phyloP scores from a whole-genome alignment of 2,113 vertebrate species.

The Barnardius zonarius region DNA sequence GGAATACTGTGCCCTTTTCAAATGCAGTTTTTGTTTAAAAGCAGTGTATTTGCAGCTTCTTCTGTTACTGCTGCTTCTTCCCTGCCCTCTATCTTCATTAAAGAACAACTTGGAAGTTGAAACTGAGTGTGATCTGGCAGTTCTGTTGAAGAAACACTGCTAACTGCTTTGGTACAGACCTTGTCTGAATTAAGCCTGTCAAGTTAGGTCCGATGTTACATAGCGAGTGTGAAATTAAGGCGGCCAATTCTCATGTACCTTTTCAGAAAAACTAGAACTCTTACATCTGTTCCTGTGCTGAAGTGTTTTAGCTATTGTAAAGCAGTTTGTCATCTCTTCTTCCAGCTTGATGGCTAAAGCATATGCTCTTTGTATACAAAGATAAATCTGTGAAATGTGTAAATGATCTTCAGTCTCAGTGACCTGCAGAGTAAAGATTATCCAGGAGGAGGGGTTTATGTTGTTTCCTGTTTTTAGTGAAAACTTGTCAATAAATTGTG shows the following conservation, averaged over 20 bases:
- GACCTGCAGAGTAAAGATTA: not conserved
- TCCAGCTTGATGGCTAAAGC: not conserved
- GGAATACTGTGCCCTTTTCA: not conserved
- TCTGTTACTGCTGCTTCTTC: not conserved
- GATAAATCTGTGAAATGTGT: slow-evolving; percentile 3
- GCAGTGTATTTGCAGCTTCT: not conserved
- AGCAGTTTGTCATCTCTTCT: not conserved
- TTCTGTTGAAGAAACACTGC: not conserved
- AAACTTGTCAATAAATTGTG: slow-evolving; percentile 70
- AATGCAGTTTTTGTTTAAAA: not conserved
- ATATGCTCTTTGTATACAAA: not conserved
- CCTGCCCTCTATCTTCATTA: not conserved
- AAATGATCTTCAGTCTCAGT: not conserved
- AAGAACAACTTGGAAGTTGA: not conserved
- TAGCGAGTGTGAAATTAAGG: not conserved
- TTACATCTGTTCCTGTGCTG: not conserved
- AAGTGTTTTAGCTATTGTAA: not conserved
- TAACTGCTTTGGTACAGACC: not conserved
- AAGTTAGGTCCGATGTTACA: not conserved
- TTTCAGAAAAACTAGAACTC: not conserved
- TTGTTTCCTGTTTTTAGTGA: slow-evolving; percentile 17
- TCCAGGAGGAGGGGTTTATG: not conserved
- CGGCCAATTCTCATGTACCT: not conserved
- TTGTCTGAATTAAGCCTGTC: not conserved
- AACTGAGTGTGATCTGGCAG: not conserved